Base-by-base conservation (phyloP, 2,888 invertebrate species). In the Amblyjoppa proteus region DNA sequence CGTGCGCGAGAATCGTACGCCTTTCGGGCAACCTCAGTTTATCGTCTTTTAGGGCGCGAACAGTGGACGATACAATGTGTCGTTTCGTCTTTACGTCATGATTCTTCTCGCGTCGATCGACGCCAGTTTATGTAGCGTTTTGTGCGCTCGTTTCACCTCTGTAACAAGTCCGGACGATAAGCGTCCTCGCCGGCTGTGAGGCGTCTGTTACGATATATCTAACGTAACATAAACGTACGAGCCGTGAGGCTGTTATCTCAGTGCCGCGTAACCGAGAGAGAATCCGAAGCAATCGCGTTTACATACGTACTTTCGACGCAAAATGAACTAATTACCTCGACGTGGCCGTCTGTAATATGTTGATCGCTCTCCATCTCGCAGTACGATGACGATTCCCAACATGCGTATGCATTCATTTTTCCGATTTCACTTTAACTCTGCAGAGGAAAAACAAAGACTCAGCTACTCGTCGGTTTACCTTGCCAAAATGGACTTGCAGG, bases 231-330 rank as follows among this genome's bases (percentile, higher is more conserved):
- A 31, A 9, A 61, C 3, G 13, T 13, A 61, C 9, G 28, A 11
- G 58, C 45, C 28, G 61, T n/a, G 45, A 45, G 28, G 7, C 9
- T 66, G 7, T 66, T 38, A 66, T 3, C 38, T 1, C 34, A 38
- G n/a, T n/a, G n/a, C 20, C 66, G 66, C 4, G 66, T 20, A 49
- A 61, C 49, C 28, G 49, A n/a, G 49, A 69, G 16, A 13, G 31
- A 11, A 9, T 45, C 5, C 64, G 13, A 31, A 64, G 1, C 20
- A 68, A 75, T 45, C n/a, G 16, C 31, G 64, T 75, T 64, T 64
- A 49, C 75, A 64, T 75, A 75, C 61, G 13, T 31, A 41, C 64
- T 1, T 34, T 49, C 34, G 75, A 25, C 41, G 31, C 28, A 11
- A n/a, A 34, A 61, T 41, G 4, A 11, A 34, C 45, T 64, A 64